Percentiles rank a stretch among this genome's conserved stretches.
These are phyloP conservation scores for Meloidogyne floridensis DNA, from an alignment of 1,140 invertebrate genomes.

Conservation along the genomic window DNA sequence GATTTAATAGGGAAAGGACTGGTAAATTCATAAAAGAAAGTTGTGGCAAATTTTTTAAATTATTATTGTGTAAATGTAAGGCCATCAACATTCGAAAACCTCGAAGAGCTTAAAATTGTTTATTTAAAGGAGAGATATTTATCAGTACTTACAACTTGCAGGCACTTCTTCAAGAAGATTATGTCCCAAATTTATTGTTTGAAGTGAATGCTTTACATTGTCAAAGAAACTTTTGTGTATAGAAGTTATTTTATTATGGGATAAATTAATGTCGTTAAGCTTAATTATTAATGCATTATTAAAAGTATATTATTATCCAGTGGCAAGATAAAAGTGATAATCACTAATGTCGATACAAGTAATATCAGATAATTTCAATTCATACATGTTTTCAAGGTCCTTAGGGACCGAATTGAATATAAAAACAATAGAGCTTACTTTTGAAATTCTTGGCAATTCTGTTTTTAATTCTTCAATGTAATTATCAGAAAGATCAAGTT, in stretches of 20 bases:
- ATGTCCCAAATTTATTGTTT: conserved; percentile 64
- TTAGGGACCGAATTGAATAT: too few species aligned
- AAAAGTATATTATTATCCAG: too few species aligned
- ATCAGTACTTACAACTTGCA: conserved; percentile 53
- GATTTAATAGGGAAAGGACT: conserved; percentile 57
- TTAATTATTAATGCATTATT: conserved; percentile 38
- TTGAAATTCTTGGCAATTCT: conserved; percentile 55
- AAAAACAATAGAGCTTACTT: conserved; percentile 39
- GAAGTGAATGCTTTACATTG: conserved; percentile 60
- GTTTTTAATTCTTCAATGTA: conserved; percentile 54
- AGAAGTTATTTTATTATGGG: conserved; percentile 56
- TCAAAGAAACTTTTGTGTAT: conserved; percentile 63
- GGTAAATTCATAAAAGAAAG: conserved; percentile 65
- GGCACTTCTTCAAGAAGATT: conserved; percentile 57
- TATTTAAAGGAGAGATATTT: background rate
- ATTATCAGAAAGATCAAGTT: conserved; percentile 60
- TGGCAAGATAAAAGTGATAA: too few species aligned
- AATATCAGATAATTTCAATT: too few species aligned
- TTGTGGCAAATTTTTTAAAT: conserved; percentile 47
- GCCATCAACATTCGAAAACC: conserved; percentile 62
- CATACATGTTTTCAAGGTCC: too few species aligned
- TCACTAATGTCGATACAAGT: too few species aligned
- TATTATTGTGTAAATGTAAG: conserved; percentile 61
- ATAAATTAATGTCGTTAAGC: conserved; percentile 62
- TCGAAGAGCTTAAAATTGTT: conserved; percentile 56